Percentiles rank a stretch among this genome's conserved stretches.
Evolutionary conservation across 2,888 invertebrate species (phyloP).

Genomic region (Acronicta psi): DNA sequence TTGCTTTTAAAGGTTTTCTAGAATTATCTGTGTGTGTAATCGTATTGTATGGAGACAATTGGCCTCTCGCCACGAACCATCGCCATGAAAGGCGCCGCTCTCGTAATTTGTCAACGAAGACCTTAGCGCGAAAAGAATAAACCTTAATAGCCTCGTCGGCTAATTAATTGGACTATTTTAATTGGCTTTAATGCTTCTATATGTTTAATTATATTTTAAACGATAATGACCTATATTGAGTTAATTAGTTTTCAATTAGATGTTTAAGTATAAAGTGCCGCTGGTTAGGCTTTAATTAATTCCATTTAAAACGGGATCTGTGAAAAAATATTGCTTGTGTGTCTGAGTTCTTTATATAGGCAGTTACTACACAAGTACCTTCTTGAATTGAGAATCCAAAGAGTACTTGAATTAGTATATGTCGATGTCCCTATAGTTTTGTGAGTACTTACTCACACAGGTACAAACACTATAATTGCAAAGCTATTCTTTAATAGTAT

Average conservation of each 20-base stretch:
- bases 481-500: background rate
- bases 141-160: constrained; percentile 76
- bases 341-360: constrained; percentile 32
- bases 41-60: constrained; percentile 82
- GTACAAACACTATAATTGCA: no score
- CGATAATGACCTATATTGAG: constrained; percentile 55
- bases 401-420: no score
- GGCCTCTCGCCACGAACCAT: constrained; percentile 57
- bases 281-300: constrained; percentile 36
- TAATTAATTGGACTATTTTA: constrained; percentile 84
- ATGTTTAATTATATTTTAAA: constrained; percentile 57
- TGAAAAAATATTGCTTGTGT: constrained; percentile 39
- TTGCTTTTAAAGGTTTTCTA: constrained; percentile 88
- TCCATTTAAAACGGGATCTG: constrained; percentile 28
- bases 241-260: constrained; percentile 55
- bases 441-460: no score
- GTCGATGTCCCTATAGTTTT: background rate
- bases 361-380: no score
- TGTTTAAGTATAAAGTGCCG: constrained; percentile 33
- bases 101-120: constrained; percentile 84
- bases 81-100: constrained; percentile 75
- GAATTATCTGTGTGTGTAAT: constrained; percentile 84
- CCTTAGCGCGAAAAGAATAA: constrained; percentile 69
- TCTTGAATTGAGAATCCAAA: background rate
- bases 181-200: constrained; percentile 72